Base-by-base conservation (phyloP, 2,888 invertebrate genomes). In the Pollenia amentaria region DNA sequence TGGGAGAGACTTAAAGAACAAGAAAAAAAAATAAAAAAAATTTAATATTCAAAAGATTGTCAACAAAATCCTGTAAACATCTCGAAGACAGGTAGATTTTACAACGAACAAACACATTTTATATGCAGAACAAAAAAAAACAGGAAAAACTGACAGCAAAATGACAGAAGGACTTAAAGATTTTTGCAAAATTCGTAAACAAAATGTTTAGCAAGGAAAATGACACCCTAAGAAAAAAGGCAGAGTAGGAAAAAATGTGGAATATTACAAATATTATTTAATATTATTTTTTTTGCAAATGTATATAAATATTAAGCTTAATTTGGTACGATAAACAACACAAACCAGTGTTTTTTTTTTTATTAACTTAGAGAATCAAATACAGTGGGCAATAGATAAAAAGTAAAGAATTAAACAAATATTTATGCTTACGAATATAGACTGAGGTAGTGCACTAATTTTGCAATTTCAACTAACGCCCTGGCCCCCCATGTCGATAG, bases 41-140 rank as follows among this genome's bases (percentile, higher is more conserved):
- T n/a, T n/a, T n/a, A 80, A 62, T 57, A 40, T 14, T 64, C 14
- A 70, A 70, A 55, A 48, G 70, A 21, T 69, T 75, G 42, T 46
- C 62, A 48, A 79, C 60, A 72, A 67, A 78, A 67, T 29, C 9
- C 14, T 53, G 64, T 76, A 78, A 73, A 55, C 18, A 51, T 42
- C 38, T 57, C 14, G 18, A 60, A 78, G 40, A 67, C 76, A 70
- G 18, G 60, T 12, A 72, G 42, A n/a, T 67, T 46, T 69, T 29
- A 18, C 14, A 29, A 42, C 11, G 29, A 40, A 75, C 18, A 79
- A 46, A 11, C 69, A 46, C 4, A n/a, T 21, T 21, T n/a, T 60
- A 3, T 6, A 46, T 53, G 0, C 18, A 69, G 1, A 12, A 11
- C 14, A 29, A 7, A 29, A 55, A 57, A 46, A 69, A 10, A 55